Base-by-base conservation (phyloP, 2,113 vertebrate species). In the Poeciliopsis retropinna region DNA sequence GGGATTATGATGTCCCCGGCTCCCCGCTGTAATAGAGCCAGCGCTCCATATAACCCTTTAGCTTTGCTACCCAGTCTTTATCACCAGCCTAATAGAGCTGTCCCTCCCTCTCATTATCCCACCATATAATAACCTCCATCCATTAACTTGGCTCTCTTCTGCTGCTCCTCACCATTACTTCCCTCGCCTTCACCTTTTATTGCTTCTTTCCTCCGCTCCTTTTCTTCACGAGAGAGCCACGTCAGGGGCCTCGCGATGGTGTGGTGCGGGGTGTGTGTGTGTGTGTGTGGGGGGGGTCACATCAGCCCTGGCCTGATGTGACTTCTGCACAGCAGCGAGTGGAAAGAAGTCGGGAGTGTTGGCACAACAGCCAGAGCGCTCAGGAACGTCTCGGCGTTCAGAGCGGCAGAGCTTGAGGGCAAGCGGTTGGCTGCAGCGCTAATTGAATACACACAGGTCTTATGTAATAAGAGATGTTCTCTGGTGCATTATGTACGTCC, bases 1-100 rank as follows among this genome's bases (percentile, higher is more conserved):
- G 89, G 89, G 88, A 91, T 91, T 90, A 91, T 73, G 64, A 83
- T 88, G 88, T 91, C 87, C 89, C 91, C 66, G 75, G 54, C 75
- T 91, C 88, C 87, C 85, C 64, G 76, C 81, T 79, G 86, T 89
- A 89, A 90, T 88, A 85, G 82, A 90, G 87, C 82, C 25, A 3
- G 70, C 82, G 84, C 84, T 86, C 77, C 85, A 87, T 74, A 83
- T 85, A 91, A 84, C 81, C 79, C 82, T 76, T 82, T 85, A 74
- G 88, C 70, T 85, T 78, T 71, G 77, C 79, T 70, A 76, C 61
- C 74, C 75, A 75, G 79, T 61, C 78, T 74, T 83, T 83, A 75
- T 79, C 80, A 74, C 67, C 76, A 79, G 71, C 64, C 67, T 85
- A 83, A 89, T 90, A 86, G 85, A 83, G 78, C 68, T 57, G 62